phyloP scores from a whole-genome alignment of 2,113 vertebrate genomes.

The Herpetotheres cachinnans region DNA sequence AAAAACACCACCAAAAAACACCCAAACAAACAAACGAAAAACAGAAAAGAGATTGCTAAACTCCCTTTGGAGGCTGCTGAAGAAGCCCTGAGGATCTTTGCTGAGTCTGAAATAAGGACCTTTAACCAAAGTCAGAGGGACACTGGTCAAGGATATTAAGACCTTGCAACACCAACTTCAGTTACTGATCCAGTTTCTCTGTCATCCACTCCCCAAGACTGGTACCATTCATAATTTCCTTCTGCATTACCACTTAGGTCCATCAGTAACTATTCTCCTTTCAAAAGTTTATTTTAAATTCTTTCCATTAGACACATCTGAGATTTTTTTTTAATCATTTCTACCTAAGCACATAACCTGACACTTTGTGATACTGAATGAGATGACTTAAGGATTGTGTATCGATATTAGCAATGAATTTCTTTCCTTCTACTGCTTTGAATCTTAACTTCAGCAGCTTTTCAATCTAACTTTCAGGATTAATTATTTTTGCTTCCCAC shows the following conservation, averaged over 20 bases:
- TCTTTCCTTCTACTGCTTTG: slow-evolving; percentile 20
- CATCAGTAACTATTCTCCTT: background rate
- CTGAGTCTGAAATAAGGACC: background rate
- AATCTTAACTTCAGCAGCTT: background rate
- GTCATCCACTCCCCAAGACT: background rate
- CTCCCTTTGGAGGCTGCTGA: background rate
- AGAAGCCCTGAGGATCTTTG: background rate
- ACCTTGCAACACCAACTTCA: background rate
- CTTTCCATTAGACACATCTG: background rate
- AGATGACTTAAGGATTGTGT: background rate
- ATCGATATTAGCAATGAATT: background rate
- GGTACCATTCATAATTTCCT: background rate
- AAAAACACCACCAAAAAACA: background rate
- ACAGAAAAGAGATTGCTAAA: background rate
- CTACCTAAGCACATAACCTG: background rate
- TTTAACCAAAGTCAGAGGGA: background rate
- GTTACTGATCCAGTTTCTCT: background rate
- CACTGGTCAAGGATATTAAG: background rate
- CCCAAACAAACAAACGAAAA: too few species aligned
- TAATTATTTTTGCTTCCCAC: slow-evolving; percentile 41
- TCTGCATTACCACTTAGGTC: background rate
- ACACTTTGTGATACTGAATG: background rate
- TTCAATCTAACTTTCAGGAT: slow-evolving; percentile 5
- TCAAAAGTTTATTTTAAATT: background rate
- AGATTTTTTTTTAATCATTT: background rate